phyloP scores from a whole-genome alignment of 2,888 invertebrate genomes.

The Erynnis tages region DNA sequence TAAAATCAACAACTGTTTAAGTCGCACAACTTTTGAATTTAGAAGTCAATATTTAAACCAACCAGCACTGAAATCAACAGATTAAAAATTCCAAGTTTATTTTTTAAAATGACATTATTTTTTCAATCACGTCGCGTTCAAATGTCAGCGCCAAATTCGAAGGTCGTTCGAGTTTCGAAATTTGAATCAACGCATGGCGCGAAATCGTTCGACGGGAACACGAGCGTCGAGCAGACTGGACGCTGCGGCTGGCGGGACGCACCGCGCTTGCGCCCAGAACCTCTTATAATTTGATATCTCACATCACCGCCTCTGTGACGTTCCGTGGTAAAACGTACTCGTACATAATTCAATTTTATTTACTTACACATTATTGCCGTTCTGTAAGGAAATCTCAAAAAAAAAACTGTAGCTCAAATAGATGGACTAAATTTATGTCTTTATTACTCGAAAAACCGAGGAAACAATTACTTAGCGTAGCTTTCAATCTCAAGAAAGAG shows the following conservation, averaged over 20 bases:
- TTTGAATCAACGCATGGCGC: constrained; percentile 50
- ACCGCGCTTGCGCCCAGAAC: constrained; percentile 68
- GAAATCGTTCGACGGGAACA: constrained; percentile 55
- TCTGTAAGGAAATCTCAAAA: not conserved
- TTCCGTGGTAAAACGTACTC: constrained; percentile 71
- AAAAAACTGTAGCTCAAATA: too few species aligned
- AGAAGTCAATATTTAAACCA: constrained; percentile 5
- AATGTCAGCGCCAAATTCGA: constrained; percentile 41
- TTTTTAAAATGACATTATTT: constrained; percentile 8
- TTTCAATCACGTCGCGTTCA: constrained; percentile 36
- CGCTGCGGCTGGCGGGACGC: constrained; percentile 44
- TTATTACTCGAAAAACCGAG: not conserved
- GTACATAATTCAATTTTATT: constrained; percentile 76
- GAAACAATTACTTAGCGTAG: not conserved
- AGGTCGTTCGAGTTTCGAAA: constrained; percentile 51
- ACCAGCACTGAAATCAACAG: constrained; percentile 1
- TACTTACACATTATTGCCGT: constrained; percentile 49
- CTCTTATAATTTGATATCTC: constrained; percentile 78
- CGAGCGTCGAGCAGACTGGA: constrained; percentile 68
- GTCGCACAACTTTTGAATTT: constrained; percentile 9
- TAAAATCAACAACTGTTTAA: constrained; percentile 22
- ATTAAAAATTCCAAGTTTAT: not conserved
- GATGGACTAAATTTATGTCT: too few species aligned
- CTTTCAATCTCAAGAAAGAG: constrained; percentile 3
- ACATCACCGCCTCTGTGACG: constrained; percentile 74